phyloP scores from a whole-genome alignment of 2,797 vertebrate genomes.

The Podargus strigoides region DNA sequence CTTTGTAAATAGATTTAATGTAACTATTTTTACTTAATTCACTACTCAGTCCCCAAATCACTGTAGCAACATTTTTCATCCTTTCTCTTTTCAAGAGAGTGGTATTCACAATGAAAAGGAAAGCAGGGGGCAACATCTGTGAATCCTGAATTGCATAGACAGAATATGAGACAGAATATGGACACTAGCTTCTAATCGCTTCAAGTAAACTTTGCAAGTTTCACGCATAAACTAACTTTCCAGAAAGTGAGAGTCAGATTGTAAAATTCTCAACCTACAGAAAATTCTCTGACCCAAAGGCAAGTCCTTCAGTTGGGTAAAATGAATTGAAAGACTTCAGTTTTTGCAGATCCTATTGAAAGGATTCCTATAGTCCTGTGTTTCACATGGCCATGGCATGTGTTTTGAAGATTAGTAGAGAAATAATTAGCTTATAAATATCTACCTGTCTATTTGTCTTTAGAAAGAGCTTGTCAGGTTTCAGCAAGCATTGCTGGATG shows the following conservation, averaged over 20 bases:
- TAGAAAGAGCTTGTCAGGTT: neutral
- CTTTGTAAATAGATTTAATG: neutral
- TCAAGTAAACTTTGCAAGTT: neutral
- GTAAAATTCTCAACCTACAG: neutral
- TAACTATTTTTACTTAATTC: neutral
- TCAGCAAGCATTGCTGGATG: neutral
- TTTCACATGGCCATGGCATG: neutral
- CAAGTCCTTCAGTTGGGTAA: neutral
- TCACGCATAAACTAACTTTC: neutral
- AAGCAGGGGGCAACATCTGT: neutral
- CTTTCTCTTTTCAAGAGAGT: neutral
- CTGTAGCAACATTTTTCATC: neutral
- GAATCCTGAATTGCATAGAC: neutral
- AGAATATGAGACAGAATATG: neutral
- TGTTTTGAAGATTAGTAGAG: neutral
- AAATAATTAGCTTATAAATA: neutral
- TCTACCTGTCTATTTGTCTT: neutral
- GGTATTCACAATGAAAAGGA: neutral
- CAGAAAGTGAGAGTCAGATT: neutral
- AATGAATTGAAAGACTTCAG: neutral
- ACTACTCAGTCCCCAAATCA: neutral
- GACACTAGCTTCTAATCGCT: neutral
- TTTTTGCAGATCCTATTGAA: neutral
- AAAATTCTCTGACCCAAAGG: neutral
- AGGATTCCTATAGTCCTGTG: neutral